phyloP scores from a whole-genome alignment of 2,113 vertebrate species.

The Protobothrops mucrosquamatus region DNA sequence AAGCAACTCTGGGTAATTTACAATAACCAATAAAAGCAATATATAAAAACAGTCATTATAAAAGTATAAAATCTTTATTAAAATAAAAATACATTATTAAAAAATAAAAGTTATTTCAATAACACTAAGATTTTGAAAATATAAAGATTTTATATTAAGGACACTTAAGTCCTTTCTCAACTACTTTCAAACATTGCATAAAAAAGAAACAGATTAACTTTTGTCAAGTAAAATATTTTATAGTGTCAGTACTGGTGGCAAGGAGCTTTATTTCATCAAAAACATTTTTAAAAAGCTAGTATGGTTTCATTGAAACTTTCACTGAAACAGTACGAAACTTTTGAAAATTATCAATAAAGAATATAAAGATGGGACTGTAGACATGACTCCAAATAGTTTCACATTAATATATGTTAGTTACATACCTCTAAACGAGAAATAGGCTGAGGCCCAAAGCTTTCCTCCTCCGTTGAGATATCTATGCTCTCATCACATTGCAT shows the following conservation, averaged over 20 bases:
- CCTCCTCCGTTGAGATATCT: conserved; percentile 81
- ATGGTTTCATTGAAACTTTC: background rate
- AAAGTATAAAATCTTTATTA: background rate
- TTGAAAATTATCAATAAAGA: background rate
- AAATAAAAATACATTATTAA: background rate
- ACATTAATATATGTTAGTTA: background rate
- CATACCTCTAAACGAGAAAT: conserved; percentile 86
- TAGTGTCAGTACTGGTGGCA: background rate
- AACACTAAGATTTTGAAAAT: background rate
- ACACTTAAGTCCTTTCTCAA: background rate
- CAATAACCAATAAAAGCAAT: background rate
- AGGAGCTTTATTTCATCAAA: background rate
- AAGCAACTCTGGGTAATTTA: background rate
- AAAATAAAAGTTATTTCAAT: background rate
- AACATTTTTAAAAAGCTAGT: background rate
- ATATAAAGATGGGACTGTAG: background rate
- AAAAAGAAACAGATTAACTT: background rate
- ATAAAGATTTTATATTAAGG: no score
- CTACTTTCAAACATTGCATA: background rate
- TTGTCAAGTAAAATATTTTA: background rate
- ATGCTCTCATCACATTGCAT: conserved; percentile 72
- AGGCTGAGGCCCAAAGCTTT: conserved; percentile 89
- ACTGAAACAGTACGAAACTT: background rate
- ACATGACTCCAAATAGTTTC: background rate
- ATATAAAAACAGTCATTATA: background rate